These are phyloP conservation scores for Drosophila sechellia DNA, from an alignment of 1,140 invertebrate genomes.

Conservation along the genomic window DNA sequence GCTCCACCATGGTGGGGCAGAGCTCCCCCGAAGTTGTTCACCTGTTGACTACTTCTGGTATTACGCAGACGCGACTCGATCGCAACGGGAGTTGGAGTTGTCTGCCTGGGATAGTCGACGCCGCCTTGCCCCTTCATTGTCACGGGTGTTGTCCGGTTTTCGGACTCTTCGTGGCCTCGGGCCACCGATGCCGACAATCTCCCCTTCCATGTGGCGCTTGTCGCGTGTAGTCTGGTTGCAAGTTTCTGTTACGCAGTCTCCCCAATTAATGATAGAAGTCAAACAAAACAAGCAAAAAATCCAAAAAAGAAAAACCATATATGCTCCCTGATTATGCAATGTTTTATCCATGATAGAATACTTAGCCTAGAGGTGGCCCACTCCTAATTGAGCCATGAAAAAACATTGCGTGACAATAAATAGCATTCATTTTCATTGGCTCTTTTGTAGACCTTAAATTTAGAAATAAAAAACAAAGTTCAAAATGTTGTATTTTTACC, in stretches of 20 bases:
- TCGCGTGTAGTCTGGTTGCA: conserved; percentile 59
- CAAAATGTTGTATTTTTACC: no score
- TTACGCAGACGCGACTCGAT: conserved; percentile 59
- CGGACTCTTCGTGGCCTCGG: conserved; percentile 41
- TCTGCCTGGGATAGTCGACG: background rate
- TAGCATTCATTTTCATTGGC: background rate
- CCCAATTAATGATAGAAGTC: no score
- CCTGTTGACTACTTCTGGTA: conserved; percentile 80
- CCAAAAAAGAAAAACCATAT: no score
- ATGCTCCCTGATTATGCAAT: no score
- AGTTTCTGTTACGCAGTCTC: conserved; percentile 72
- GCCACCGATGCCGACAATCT: background rate
- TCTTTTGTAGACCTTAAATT: no score
- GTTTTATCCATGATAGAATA: no score
- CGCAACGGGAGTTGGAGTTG: conserved; percentile 14
- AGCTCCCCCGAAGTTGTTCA: conserved; percentile 62
- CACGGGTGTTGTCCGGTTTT: conserved; percentile 59
- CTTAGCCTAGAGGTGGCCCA: conserved; percentile 23
- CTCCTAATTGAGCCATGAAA: conserved; percentile 2
- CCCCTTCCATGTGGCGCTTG: background rate
- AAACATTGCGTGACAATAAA: background rate
- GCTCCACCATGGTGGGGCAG: background rate
- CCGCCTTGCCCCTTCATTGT: conserved; percentile 61
- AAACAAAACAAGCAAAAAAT: no score
- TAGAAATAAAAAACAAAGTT: no score